These are phyloP conservation scores for Cyclina sinensis DNA, from an alignment of 1,140 invertebrate genomes.

Conservation along the genomic window DNA sequence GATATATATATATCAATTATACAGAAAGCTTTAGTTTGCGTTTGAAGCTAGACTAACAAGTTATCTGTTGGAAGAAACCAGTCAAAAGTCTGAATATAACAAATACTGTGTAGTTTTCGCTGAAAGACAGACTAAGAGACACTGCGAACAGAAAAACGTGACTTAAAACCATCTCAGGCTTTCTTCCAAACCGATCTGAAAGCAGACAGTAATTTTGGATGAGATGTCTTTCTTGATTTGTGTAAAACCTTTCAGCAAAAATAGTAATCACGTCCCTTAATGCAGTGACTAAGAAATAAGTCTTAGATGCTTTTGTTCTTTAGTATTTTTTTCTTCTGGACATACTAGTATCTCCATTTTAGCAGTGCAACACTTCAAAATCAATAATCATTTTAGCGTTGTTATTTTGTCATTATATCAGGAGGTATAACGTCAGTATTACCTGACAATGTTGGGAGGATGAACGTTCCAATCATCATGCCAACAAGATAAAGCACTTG, in stretches of 20 bases:
- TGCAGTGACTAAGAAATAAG: no score
- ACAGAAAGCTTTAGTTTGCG: background rate
- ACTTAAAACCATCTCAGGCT: slow-evolving; percentile 38
- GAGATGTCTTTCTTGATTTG: no score
- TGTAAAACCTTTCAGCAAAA: no score
- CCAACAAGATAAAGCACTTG: slow-evolving; percentile 19
- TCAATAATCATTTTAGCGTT: no score
- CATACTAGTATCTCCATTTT: no score
- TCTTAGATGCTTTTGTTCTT: no score
- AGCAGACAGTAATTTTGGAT: background rate
- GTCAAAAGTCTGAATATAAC: background rate
- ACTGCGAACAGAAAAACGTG: slow-evolving; percentile 1
- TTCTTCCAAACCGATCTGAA: slow-evolving; percentile 42
- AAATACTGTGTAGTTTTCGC: background rate
- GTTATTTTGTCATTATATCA: no score
- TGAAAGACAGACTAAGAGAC: slow-evolving; percentile 2
- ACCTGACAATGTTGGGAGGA: slow-evolving; percentile 42
- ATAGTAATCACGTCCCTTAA: no score
- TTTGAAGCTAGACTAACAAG: background rate
- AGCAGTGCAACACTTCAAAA: no score
- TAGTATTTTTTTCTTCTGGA: no score
- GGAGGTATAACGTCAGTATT: no score
- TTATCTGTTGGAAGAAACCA: background rate
- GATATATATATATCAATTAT: no score
- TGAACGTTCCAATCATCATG: slow-evolving; percentile 53